Base-by-base conservation (phyloP, 2,888 invertebrate genomes). In the Copidosoma aretas region DNA sequence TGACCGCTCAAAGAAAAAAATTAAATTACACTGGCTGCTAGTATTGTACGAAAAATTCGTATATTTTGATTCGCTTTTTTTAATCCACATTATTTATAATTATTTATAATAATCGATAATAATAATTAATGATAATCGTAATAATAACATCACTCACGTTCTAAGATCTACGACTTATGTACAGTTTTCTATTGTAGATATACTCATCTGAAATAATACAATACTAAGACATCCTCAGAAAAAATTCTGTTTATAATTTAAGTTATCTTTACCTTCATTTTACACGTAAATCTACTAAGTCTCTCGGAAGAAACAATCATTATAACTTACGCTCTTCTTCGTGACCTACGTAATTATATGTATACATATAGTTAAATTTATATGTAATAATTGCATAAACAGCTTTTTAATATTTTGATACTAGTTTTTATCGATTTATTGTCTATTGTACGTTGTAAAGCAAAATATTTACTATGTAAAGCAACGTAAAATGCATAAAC, bases 361-460 rank as follows among this genome's bases (percentile, higher is more conserved):
- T 65, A 46, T 46, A 46, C 19, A 54, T 54, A 54, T 25, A n/a
- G n/a, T n/a, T n/a, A n/a, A n/a, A n/a, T n/a, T n/a, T n/a, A n/a
- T n/a, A n/a, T n/a, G n/a, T n/a, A n/a, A n/a, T n/a, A n/a, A n/a
- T n/a, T n/a, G n/a, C n/a, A n/a, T n/a, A n/a, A n/a, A n/a, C n/a
- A 43, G 49, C 68, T 66, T 70, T 64, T 58, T 61, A n/a, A 62
- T 58, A 49, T 58, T 79, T 79, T 80, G 77, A 79, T 79, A 77
- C 76, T 78, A 76, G 75, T 60, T 71, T 62, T 64, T 54, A 12
- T 54, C 49, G 14, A 67, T 76, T 79, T 79, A 80, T 80, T 80
- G 80, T 80, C 80, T 78, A 74, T 76, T 73, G 73, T 77, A 76
- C 74, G 75, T 77, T 77, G 68, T 65, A 60, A 64, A 72, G 68